A percentile compares a stretch with the other conserved stretches of the same genome.
phyloP scores from a whole-genome alignment of 1,140 invertebrate genomes.

The Aculops lycopersici region DNA sequence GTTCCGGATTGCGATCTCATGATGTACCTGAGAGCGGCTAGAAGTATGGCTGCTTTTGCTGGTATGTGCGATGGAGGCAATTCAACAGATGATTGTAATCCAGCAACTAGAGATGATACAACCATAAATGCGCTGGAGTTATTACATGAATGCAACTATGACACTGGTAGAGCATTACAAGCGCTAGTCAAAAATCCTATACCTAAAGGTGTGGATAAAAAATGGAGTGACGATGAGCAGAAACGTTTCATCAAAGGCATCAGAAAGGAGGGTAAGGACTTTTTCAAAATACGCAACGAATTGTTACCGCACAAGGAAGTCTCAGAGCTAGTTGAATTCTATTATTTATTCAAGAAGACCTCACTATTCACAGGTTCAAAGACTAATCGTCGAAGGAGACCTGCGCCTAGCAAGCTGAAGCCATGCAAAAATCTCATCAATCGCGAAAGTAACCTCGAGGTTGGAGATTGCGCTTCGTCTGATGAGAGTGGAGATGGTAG shows the following conservation, averaged over 20 bases:
- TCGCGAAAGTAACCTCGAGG: not conserved
- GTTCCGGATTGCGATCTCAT: conserved; percentile 68
- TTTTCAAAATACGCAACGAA: conserved; percentile 85
- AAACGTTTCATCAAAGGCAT: conserved; percentile 93
- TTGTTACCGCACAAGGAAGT: conserved; percentile 80
- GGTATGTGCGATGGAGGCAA: conserved; percentile 93
- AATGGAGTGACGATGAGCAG: conserved; percentile 86
- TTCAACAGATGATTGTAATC: conserved; percentile 75
- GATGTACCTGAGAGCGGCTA: conserved; percentile 79
- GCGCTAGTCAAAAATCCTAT: conserved; percentile 82
- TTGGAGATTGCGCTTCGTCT: conserved; percentile 4
- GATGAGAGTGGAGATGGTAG: not conserved
- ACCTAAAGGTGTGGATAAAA: conserved; percentile 78
- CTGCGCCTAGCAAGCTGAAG: not conserved
- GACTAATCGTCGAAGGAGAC: conserved; percentile 6
- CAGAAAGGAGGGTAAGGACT: conserved; percentile 92
- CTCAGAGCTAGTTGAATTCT: conserved; percentile 83
- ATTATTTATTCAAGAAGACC: conserved; percentile 99
- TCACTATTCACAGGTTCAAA: conserved; percentile 42
- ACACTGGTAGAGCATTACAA: conserved; percentile 71
- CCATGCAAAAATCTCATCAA: conserved; percentile 6
- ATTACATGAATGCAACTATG: conserved; percentile 72
- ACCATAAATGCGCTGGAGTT: conserved; percentile 86
- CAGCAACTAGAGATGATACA: conserved; percentile 77
- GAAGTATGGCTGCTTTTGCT: conserved; percentile 42